Conservation (phyloP, 2,888 invertebrate species). For the Caenorhabditis auriculariae region DNA sequence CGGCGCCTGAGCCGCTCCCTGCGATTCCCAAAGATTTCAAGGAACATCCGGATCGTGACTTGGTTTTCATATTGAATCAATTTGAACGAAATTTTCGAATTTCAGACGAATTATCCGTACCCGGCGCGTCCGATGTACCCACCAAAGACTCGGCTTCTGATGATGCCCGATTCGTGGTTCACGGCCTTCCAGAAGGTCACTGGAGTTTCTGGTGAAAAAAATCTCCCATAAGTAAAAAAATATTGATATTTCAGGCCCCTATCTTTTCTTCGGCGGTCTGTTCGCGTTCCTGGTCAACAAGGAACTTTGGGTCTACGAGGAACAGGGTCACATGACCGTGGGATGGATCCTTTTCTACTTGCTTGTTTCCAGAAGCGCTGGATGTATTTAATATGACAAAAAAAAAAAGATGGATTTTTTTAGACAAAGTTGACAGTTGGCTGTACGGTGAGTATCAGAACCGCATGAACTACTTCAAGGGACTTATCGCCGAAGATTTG, state of each 20-base stretch:
- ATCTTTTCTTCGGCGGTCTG: constrained; percentile 80
- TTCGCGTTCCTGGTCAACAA: constrained; percentile 85
- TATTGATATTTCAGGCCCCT: constrained; percentile 78
- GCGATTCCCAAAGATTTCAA: constrained; percentile 61
- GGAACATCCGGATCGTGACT: constrained; percentile 73
- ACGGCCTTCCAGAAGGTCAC: constrained; percentile 90
- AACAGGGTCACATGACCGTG: constrained; percentile 70
- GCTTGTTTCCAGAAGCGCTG: constrained; percentile 50
- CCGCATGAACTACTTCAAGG: constrained; percentile 50
- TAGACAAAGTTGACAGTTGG: constrained; percentile 51
- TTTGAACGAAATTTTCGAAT: neutral
- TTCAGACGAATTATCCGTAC: constrained; percentile 74
- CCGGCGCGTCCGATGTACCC: constrained; percentile 74
- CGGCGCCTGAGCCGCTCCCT: constrained; percentile 52
- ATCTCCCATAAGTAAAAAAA: neutral
- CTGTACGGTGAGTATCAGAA: constrained; percentile 50
- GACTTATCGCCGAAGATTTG: constrained; percentile 57
- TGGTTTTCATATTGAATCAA: constrained; percentile 62
- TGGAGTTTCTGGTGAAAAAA: constrained; percentile 72
- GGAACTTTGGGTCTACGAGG: constrained; percentile 90
- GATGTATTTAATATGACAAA: constrained; percentile 33
- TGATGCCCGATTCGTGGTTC: constrained; percentile 95
- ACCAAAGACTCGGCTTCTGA: constrained; percentile 80
- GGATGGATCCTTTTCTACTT: constrained; percentile 58
- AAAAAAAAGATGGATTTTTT: constrained; percentile 7